Evolutionary conservation across 1,140 invertebrate genomes (phyloP), one percentile per base, ranked within the genome.

Genomic region (Wiebesia pumilae): DNA sequence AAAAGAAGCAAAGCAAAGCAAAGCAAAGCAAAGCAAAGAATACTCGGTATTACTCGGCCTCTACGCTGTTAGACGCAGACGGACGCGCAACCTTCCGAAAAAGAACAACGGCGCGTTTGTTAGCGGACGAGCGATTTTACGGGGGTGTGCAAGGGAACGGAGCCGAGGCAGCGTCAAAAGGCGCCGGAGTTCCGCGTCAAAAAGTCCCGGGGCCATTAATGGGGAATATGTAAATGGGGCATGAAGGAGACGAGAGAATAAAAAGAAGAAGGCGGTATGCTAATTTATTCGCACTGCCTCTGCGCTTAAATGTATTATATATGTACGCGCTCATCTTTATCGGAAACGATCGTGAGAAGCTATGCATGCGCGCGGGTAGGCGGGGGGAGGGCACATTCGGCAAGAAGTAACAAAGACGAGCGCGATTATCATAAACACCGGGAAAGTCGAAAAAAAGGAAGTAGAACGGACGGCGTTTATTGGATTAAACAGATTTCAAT

Each of bases 141-240:
- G 75, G 83, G 83, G 75, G 83, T 71, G 83, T 58, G 65, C 16
- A 47, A 35, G 69, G 47, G 82, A 33, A n/a, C 19, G 24, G 21
- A 79, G 51, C 24, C n/a, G 71, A 43, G 38, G 71, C 24, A 75
- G n/a, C 71, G 71, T 75, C 35, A 83, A 67, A 73, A 73, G 81
- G 81, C 43, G 58, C 67, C 81, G 43, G 43, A 81, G 80, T 81
- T 81, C 80, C 79, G 84, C 84, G 84, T 86, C 84, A 86, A 86
- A 86, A 86, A 86, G 79, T 47, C 69, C 84, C 79, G 79, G 69
- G 21, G 81, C 85, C 85, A 83, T 87, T 83, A 83, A 79, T 81
- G 73, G 85, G 73, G 71, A 87, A 78, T 87, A 87, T 87, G 85
- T 78, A 87, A 87, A 87, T 87, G 85, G 43, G 69, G 16, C 54